A percentile compares a stretch with the other conserved stretches of the same genome.
Evolutionary conservation across 2,797 vertebrate genomes (phyloP).

Genomic region (Gastrophryne carolinensis): DNA sequence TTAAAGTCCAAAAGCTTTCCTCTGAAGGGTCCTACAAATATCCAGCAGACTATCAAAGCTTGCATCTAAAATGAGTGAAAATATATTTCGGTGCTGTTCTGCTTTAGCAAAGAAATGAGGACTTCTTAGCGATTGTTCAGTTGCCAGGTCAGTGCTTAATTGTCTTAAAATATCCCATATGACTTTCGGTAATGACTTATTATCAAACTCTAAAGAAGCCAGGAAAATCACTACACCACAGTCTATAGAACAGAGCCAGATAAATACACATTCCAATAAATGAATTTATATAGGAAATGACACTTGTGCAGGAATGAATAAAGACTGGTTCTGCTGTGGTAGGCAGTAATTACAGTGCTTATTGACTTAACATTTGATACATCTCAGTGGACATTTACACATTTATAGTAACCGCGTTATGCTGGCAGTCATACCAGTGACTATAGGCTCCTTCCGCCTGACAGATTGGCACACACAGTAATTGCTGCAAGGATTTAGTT

Average conservation of each 20-base stretch:
- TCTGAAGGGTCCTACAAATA: no score
- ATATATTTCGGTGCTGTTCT: no score
- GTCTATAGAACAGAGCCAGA: neutral
- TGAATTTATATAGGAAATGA: conserved; percentile 43
- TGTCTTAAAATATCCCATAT: neutral
- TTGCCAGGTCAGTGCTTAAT: neutral
- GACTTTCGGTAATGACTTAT: conserved; percentile 1
- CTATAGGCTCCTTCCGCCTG: conserved; percentile 30
- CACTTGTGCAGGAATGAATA: conserved; percentile 30
- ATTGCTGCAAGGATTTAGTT: conserved; percentile 37
- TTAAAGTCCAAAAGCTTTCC: no score
- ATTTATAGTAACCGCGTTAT: conserved; percentile 27
- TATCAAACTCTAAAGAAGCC: neutral
- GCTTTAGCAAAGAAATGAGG: neutral
- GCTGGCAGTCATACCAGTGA: conserved; percentile 15
- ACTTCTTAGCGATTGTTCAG: no score
- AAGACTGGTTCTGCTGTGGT: conserved; percentile 17
- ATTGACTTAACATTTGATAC: conserved; percentile 40
- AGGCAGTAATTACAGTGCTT: conserved; percentile 23
- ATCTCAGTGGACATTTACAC: conserved; percentile 12
- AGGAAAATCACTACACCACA: neutral
- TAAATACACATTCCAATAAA: conserved; percentile 17
- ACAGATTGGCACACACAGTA: conserved; percentile 17
- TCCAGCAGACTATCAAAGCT: no score
- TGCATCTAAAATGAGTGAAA: no score